These are phyloP conservation scores for Ichneumon xanthorius DNA, from an alignment of 2,888 invertebrate genomes.

Conservation along the genomic window DNA sequence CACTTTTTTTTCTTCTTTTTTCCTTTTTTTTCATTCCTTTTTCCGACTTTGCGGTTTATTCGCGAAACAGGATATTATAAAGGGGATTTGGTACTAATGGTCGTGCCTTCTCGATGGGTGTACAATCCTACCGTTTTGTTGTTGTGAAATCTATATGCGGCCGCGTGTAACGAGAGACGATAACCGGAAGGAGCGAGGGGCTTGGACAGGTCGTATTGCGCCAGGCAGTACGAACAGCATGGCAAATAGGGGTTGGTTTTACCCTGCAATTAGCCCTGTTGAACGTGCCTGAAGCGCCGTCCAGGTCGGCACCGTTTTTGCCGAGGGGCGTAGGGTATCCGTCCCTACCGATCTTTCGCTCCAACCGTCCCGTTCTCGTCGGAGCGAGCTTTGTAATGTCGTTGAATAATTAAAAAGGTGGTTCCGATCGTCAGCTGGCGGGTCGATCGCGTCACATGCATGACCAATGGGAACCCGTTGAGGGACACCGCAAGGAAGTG, in stretches of 20 bases:
- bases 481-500: background rate
- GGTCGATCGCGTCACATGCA: background rate
- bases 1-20: no score
- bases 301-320: background rate
- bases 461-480: background rate
- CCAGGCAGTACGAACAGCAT: background rate
- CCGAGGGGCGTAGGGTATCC: background rate
- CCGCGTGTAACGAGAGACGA: background rate
- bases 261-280: background rate
- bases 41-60: no score
- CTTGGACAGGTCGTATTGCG: background rate
- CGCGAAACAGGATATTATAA: no score
- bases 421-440: background rate
- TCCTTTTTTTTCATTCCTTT: no score
- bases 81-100: no score
- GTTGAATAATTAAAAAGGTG: conserved; percentile 19
- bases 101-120: no score
- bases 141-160: background rate
- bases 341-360: background rate
- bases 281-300: background rate
- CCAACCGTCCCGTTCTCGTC: background rate
- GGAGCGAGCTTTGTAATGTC: background rate
- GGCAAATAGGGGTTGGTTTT: background rate
- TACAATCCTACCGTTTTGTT: background rate
- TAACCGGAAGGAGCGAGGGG: background rate